A percentile compares a stretch with the other conserved stretches of the same genome.
Conservation (phyloP, 2,797 vertebrate genomes). For the Pteropus rufus region DNA sequence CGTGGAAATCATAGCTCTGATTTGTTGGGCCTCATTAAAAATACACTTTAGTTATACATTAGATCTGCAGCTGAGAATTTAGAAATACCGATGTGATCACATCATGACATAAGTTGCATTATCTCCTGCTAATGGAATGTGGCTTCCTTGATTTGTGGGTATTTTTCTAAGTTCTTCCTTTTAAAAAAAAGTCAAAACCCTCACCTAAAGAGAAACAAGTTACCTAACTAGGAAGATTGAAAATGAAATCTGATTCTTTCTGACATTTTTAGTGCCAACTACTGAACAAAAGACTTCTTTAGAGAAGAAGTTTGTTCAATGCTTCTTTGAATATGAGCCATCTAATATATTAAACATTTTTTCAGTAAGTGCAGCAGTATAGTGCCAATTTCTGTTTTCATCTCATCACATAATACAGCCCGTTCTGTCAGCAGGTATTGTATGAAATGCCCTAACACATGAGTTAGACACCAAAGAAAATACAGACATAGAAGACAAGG, state of each 20-base stretch:
- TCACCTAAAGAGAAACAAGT: constrained; percentile 56
- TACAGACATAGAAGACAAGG: not conserved
- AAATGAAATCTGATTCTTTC: constrained; percentile 59
- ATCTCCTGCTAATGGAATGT: constrained; percentile 35
- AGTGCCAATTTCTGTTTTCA: constrained; percentile 53
- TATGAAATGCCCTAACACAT: constrained; percentile 21
- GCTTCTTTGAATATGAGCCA: constrained; percentile 41
- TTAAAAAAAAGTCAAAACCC: constrained; percentile 38
- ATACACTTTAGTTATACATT: not conserved
- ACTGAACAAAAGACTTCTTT: constrained; percentile 66
- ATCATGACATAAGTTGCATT: not conserved
- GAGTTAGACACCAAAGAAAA: not conserved
- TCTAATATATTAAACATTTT: constrained; percentile 50
- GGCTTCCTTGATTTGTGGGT: constrained; percentile 55
- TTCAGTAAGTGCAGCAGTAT: not conserved
- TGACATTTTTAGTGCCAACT: constrained; percentile 63
- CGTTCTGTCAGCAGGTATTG: constrained; percentile 48
- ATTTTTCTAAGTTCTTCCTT: constrained; percentile 52
- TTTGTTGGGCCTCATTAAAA: not conserved
- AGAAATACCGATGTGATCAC: not conserved
- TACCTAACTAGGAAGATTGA: constrained; percentile 46
- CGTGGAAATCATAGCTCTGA: not conserved
- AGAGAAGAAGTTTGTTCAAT: constrained; percentile 24
- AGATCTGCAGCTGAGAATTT: not conserved
- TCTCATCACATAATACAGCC: constrained; percentile 20